These are phyloP conservation scores for Anser brachyrhynchus DNA, from an alignment of 2,113 vertebrate genomes.

Conservation along the genomic window DNA sequence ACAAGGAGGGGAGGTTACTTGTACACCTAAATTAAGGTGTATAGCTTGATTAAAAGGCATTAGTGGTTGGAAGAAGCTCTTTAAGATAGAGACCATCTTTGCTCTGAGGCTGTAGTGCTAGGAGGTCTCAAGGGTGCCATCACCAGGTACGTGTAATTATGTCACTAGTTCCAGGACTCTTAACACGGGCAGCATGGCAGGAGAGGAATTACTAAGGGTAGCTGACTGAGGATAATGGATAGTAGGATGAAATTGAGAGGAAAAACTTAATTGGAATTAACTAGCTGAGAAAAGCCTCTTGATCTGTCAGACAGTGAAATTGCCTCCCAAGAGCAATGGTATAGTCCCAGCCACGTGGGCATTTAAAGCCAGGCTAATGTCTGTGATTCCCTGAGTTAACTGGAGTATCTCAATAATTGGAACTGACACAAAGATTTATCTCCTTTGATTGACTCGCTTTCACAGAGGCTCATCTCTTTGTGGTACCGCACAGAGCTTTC, in stretches of 20 bases:
- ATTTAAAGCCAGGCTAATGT: constrained; percentile 61
- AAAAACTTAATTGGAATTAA: constrained; percentile 72
- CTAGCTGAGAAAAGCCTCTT: constrained; percentile 62
- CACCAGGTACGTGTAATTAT: constrained; percentile 23
- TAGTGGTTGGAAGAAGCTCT: neutral
- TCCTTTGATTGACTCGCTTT: constrained; percentile 62
- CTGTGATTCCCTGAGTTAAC: constrained; percentile 43
- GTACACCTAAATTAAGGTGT: neutral
- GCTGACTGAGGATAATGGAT: constrained; percentile 53
- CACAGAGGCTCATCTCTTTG: constrained; percentile 54
- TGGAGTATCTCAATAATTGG: constrained; percentile 55
- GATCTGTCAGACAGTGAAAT: constrained; percentile 58
- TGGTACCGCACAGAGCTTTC: constrained; percentile 41
- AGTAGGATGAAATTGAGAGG: constrained; percentile 55
- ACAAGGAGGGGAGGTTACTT: neutral
- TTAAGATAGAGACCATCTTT: neutral
- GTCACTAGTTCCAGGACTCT: constrained; percentile 7
- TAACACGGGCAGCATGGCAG: neutral
- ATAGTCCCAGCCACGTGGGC: constrained; percentile 34
- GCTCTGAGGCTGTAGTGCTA: neutral
- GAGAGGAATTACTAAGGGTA: neutral
- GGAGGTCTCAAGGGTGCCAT: constrained; percentile 10
- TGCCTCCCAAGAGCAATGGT: constrained; percentile 51
- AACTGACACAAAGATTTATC: constrained; percentile 55
- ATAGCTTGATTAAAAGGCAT: neutral